Evolutionary conservation across 2,113 vertebrate genomes (phyloP).

Genomic region (Podarcis muralis): DNA sequence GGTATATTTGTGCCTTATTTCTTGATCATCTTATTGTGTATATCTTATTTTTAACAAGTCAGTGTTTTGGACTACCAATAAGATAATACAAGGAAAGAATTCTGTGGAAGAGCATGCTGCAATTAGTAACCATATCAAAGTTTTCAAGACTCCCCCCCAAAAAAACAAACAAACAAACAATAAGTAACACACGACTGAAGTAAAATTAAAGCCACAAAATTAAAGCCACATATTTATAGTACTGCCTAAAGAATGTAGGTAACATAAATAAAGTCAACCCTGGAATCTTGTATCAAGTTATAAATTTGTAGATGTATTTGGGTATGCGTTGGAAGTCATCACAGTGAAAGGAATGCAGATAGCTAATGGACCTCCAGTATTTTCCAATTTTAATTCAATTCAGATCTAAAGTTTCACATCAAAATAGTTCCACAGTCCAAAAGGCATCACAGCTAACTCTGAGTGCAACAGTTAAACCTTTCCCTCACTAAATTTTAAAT

Average conservation of each 20-base stretch:
- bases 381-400: too few relatives aligned
- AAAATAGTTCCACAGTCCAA: not conserved
- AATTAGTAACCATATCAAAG: constrained; percentile 7
- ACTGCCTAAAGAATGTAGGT: constrained; percentile 10
- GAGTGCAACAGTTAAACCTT: not conserved
- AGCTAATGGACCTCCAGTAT: not conserved
- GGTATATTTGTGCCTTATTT: too few relatives aligned
- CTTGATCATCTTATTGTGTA: too few relatives aligned
- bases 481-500: not conserved
- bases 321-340: not conserved
- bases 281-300: not conserved
- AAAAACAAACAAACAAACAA: not conserved
- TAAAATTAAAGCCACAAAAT: constrained; percentile 7
- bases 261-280: constrained; percentile 7
- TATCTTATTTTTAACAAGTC: not conserved
- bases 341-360: not conserved
- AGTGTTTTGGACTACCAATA: not conserved
- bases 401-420: not conserved
- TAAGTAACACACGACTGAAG: constrained; percentile 1
- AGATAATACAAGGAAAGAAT: not conserved
- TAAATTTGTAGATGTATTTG: not conserved
- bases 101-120: not conserved
- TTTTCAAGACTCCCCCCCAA: not conserved
- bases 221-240: not conserved
- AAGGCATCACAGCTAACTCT: not conserved